Evolutionary conservation across 2,888 invertebrate genomes (phyloP), one percentile per base, ranked within the genome.

Genomic region (Orthosia incerta): DNA sequence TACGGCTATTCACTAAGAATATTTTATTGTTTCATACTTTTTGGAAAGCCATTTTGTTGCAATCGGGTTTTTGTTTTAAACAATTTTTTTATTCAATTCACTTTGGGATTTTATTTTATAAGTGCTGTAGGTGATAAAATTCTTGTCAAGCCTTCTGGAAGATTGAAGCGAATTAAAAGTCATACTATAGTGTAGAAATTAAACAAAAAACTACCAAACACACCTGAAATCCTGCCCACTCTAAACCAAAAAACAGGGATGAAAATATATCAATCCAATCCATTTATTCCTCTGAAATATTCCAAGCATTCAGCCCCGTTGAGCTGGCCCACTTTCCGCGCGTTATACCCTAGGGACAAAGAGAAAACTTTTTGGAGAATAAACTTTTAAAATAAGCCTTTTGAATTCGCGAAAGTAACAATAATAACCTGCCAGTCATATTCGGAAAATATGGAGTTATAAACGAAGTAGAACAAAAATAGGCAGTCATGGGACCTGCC

Each of bases 371-470:
- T 71, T 68, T 57, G 60, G 18, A 53, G 45, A 60, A 61, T 26
- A 72, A 79, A 84, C 84, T 83, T 86, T 84, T 68, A 66, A 80
- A 80, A 86, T 74, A 80, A 80, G 69, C 86, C 76, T 76, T 79
- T 80, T 71, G 69, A 74, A 62, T 65, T 65, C 57, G 50, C 39
- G 16, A 45, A 71, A 61, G 60, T 71, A 84, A 80, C 71, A 75
- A 76, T 68, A 71, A 67, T 48, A 80, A n/a, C 23, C 15, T 15
- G 64, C 16, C 23, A 16, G 23, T 46, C 26, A 63, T 66, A 48
- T 66, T 83, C 55, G 45, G 45, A 9, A 15, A 60, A 60, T n/a
- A 51, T 57, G 15, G 55, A 61, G 62, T 51, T 9, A 13, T 48
- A 18, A 80, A 74, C 57, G 46, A 56, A 5, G n/a, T 18, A 2